These are phyloP conservation scores for Limnephilus marmoratus DNA, from an alignment of 2,888 invertebrate species.

Conservation along the genomic window DNA sequence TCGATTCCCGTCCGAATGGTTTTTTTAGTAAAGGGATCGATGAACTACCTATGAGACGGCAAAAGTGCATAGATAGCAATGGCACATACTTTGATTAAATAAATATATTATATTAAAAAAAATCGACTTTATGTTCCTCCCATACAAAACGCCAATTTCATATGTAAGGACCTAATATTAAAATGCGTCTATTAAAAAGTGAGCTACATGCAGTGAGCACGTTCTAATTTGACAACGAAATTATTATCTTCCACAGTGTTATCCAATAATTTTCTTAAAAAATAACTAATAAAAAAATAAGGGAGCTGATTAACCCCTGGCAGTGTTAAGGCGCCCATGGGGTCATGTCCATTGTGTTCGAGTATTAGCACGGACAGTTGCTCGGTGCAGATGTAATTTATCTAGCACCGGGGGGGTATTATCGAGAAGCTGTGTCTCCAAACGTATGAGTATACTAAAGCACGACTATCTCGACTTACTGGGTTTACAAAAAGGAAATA, in stretches of 20 bases:
- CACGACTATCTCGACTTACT: not conserved
- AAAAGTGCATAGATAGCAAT: too few species aligned
- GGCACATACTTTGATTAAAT: too few species aligned
- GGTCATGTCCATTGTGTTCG: not conserved
- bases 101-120: too few species aligned
- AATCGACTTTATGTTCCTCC: too few species aligned
- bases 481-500: not conserved
- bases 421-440: not conserved
- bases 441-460: not conserved
- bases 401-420: not conserved
- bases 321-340: not conserved
- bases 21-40: too few species aligned
- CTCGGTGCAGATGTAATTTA: not conserved
- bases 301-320: not conserved
- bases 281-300: not conserved
- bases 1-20: too few species aligned
- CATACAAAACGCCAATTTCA: too few species aligned
- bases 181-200: too few species aligned
- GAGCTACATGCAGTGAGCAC: too few species aligned
- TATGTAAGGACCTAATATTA: too few species aligned
- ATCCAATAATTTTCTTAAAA: not conserved
- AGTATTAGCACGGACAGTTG: not conserved
- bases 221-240: too few species aligned
- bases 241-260: not conserved
- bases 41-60: too few species aligned